Evolutionary conservation across 2,113 vertebrate species (phyloP).

Genomic region (Grammomys surdaster): DNA sequence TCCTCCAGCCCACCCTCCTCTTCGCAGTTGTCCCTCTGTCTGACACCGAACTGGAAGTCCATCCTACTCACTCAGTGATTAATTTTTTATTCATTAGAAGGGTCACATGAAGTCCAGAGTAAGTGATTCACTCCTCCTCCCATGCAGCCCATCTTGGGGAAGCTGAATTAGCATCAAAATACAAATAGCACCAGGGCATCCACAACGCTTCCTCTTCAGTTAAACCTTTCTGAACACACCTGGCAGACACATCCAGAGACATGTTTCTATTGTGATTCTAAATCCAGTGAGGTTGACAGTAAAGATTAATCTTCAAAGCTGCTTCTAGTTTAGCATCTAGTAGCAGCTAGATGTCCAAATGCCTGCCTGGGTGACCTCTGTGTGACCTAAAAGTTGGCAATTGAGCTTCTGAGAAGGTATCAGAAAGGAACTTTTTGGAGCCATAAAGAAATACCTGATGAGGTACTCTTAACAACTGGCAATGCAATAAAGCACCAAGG

Average conservation of each 20-base stretch:
- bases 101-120: too few relatives aligned
- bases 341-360: neutral
- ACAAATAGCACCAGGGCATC: too few relatives aligned
- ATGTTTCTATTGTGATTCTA: neutral
- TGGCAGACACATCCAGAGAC: neutral
- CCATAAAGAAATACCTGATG: neutral
- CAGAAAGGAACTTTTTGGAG: neutral
- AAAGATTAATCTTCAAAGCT: neutral
- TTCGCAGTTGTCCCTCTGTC: too few relatives aligned
- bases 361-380: neutral
- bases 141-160: too few relatives aligned
- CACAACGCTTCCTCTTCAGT: neutral
- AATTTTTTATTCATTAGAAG: too few relatives aligned
- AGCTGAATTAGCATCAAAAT: too few relatives aligned
- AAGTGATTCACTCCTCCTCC: too few relatives aligned
- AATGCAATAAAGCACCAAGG: neutral
- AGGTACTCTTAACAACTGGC: neutral
- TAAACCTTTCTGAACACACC: neutral
- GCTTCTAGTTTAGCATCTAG: neutral
- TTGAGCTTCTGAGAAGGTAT: neutral
- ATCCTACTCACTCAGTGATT: too few relatives aligned
- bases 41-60: too few relatives aligned
- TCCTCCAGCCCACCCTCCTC: too few relatives aligned
- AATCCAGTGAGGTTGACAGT: neutral
- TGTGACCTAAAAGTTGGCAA: neutral